These are phyloP conservation scores for Drosophila miranda DNA, from an alignment of 1,140 invertebrate species.

Conservation along the genomic window DNA sequence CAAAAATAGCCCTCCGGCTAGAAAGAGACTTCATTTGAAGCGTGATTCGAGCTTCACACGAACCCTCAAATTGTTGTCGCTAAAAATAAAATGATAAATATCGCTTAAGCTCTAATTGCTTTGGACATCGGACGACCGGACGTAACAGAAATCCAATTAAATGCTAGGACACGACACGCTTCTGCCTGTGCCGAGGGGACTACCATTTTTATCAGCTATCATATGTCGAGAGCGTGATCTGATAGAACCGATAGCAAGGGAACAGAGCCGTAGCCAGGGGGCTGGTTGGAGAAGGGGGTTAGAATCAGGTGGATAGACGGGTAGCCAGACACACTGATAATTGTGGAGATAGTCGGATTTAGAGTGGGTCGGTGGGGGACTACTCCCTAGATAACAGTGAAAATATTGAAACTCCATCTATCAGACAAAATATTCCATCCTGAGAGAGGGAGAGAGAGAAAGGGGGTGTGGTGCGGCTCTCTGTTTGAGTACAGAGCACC, in stretches of 20 bases:
- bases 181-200: background rate
- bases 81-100: slow-evolving; percentile 54
- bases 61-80: slow-evolving; percentile 34
- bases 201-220: slow-evolving; percentile 40
- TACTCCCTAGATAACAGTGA: too few species aligned
- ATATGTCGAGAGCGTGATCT: slow-evolving; percentile 37
- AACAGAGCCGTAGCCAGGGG: background rate
- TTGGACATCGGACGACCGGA: slow-evolving; percentile 21
- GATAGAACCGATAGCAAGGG: slow-evolving; percentile 16
- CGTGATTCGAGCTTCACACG: slow-evolving; percentile 56
- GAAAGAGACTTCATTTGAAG: slow-evolving; percentile 19
- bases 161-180: slow-evolving; percentile 41
- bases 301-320: background rate
- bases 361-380: too few species aligned
- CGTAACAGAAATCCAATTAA: slow-evolving; percentile 46
- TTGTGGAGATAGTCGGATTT: background rate
- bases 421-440: too few species aligned
- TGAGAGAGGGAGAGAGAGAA: too few species aligned
- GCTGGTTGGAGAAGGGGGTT: background rate
- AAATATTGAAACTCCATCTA: too few species aligned
- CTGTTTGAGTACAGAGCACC: too few species aligned
- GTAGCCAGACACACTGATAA: background rate
- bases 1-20: slow-evolving; percentile 38
- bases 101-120: slow-evolving; percentile 48
- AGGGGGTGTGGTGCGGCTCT: too few species aligned